Base-by-base conservation (phyloP, 1,140 invertebrate genomes). In the Lucilia cuprina region DNA sequence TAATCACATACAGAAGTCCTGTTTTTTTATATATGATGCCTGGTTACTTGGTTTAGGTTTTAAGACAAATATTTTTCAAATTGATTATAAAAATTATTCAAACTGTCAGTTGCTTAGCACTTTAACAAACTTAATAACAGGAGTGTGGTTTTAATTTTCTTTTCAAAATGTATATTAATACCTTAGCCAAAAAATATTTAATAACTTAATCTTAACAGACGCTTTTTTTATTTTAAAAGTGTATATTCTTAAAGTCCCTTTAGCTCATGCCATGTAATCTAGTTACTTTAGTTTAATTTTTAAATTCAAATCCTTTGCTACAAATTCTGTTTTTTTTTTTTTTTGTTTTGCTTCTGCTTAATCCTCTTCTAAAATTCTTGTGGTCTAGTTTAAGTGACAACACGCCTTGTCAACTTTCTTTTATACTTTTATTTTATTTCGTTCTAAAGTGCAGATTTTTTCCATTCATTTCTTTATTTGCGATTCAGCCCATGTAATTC, bases 1-100 rank as follows among this genome's bases (percentile, higher is more conserved):
- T 70, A 21, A 70, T 21, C 65, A 70, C 19, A 21, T 70, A 70
- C 65, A 12, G 65, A 70, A 70, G 65, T n/a, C 14, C 1, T 17
- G 50, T 60, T 13, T 60, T 14, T 12, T 0, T 2, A 14, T 5
- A 14, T 30, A 60, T 14, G 50, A 60, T 60, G 13, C 50, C 13
- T 14, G 50, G 0, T 60, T 60, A n/a, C 14, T n/a, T 70, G 65
- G 19, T n/a, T 65, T 19, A 4, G 50, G 17, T 5, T 12, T 55
- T 21, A 70, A 25, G 65, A 25, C 65, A 70, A 70, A 70, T 25
- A 70, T 70, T 70, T 70, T 70, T 60, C 65, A 70, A 70, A 70
- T 70, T 70, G 65, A 70, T 70, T 70, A 70, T 70, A n/a, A 12
- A 21, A 70, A 70, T 70, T 70, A 70, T 70, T 70, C 65, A 70